Conservation (phyloP, 2,888 invertebrate species). For the Rambutsinella grinnellia region DNA sequence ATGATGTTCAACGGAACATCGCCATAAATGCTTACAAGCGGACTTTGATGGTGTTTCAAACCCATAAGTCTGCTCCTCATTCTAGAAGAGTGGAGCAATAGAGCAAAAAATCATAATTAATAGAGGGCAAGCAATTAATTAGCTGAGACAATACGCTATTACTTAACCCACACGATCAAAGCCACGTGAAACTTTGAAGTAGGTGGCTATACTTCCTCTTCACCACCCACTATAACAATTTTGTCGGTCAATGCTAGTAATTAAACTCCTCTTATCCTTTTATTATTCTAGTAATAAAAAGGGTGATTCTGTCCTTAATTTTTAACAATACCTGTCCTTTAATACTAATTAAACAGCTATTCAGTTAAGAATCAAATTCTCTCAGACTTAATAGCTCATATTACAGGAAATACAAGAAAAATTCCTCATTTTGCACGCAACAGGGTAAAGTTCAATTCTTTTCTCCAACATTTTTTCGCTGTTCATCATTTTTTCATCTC, state of each 20-base stretch:
- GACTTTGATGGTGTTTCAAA: slow-evolving; percentile 69
- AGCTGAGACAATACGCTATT: not conserved
- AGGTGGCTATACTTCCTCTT: not conserved
- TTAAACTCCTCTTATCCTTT: not conserved
- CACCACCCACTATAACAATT: not conserved
- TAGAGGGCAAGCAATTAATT: not conserved
- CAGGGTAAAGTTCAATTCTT: too few species aligned
- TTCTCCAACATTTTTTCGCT: too few species aligned
- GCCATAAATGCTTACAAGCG: slow-evolving; percentile 96
- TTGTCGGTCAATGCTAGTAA: not conserved
- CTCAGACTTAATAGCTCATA: too few species aligned
- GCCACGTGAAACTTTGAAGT: not conserved
- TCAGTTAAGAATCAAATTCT: too few species aligned
- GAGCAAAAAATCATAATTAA: not conserved
- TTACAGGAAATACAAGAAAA: too few species aligned
- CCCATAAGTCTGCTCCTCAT: slow-evolving; percentile 85
- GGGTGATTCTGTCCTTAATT: too few species aligned
- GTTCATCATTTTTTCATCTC: too few species aligned
- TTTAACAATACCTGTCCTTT: too few species aligned
- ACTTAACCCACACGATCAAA: not conserved
- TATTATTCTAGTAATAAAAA: too few species aligned
- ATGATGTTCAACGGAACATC: slow-evolving; percentile 96
- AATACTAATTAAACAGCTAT: too few species aligned
- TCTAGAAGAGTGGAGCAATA: slow-evolving; percentile 72
- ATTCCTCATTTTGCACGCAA: too few species aligned